Percentiles rank a stretch among this genome's conserved stretches.
Conservation (phyloP, 1,140 invertebrate species). For the Drosophila melanica region DNA sequence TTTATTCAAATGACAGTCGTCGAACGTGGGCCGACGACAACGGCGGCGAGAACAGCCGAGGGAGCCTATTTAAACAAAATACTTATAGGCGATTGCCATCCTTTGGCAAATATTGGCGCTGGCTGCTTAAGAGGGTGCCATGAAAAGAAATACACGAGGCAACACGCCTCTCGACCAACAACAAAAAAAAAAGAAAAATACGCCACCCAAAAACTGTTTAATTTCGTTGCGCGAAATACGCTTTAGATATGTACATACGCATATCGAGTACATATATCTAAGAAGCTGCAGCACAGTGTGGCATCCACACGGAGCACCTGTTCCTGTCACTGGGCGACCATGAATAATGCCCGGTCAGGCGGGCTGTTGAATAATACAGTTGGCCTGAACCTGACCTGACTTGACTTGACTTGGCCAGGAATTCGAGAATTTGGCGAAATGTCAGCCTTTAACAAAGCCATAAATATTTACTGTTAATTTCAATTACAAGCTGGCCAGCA, state of each 20-base stretch:
- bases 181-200: slow-evolving; percentile 1
- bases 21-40: slow-evolving; percentile 34
- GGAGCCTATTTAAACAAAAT: slow-evolving; percentile 80
- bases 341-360: slow-evolving; percentile 45
- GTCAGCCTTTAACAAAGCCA: slow-evolving; percentile 50
- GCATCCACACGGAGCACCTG: slow-evolving; percentile 26
- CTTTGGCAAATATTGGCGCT: slow-evolving; percentile 72
- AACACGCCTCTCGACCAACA: slow-evolving; percentile 25
- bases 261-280: slow-evolving; percentile 14
- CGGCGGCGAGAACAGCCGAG: slow-evolving; percentile 1
- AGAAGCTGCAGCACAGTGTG: not conserved
- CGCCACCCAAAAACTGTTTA: slow-evolving; percentile 41
- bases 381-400: not conserved
- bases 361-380: slow-evolving; percentile 46
- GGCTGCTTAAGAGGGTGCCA: slow-evolving; percentile 44
- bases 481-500: slow-evolving; percentile 59
- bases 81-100: slow-evolving; percentile 77
- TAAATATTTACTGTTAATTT: slow-evolving; percentile 79
- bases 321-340: slow-evolving; percentile 31
- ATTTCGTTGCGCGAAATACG: slow-evolving; percentile 63
- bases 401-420: not conserved
- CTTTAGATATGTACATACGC: slow-evolving; percentile 42
- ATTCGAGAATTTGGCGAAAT: slow-evolving; percentile 20
- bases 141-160: slow-evolving; percentile 42
- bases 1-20: slow-evolving; percentile 48